Base-by-base conservation (phyloP, 2,888 invertebrate species). In the Trichogramma dendrolimi region DNA sequence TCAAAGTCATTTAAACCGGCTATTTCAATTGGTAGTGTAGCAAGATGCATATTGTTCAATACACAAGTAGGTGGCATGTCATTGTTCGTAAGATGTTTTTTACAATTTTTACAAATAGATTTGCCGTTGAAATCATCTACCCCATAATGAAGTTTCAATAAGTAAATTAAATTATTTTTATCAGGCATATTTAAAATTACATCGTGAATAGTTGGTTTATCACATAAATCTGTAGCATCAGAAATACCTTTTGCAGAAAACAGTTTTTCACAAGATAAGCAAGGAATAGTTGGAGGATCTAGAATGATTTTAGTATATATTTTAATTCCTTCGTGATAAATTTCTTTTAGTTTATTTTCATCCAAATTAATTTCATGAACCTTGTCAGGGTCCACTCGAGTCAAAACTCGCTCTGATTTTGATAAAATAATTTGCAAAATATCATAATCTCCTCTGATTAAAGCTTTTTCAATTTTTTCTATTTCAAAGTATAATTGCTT, bases 31-130 rank as follows among this genome's bases (percentile, higher is more conserved):
- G 72, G 68, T 39, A 63, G 42, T 6, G 41, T 6, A 6, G 59
- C 44, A 39, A 66, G 63, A 27, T 52, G 53, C n/a, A 73, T 55
- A 39, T 69, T 63, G 63, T 74, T 73, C 46, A 71, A 57, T 40
- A 73, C 55, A 62, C 70, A 72, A 7, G 63, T 69, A 4, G 70
- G 64, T 47, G 72, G 72, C 50, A 73, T 55, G 14, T 14, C 49
- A 62, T 70, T 64, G 14, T 60, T 52, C 42, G 61, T 43, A 40
- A 73, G 67, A 46, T 69, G 69, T 3, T 6, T 49, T 11, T 60
- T 46, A 49, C 68, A 68, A 60, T 57, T 63, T 39, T 54, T 10
- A 49, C 67, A 67, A 47, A 68, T 60, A 56, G 58, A 60, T n/a
- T 54, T 40, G 8, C 56, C 5, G 27, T 27, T 5, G 6, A 49